Percentiles rank a stretch among this genome's conserved stretches.
These are phyloP conservation scores for Helicolenus hilgendorfi DNA, from an alignment of 2,797 vertebrate species.

Conservation along the genomic window DNA sequence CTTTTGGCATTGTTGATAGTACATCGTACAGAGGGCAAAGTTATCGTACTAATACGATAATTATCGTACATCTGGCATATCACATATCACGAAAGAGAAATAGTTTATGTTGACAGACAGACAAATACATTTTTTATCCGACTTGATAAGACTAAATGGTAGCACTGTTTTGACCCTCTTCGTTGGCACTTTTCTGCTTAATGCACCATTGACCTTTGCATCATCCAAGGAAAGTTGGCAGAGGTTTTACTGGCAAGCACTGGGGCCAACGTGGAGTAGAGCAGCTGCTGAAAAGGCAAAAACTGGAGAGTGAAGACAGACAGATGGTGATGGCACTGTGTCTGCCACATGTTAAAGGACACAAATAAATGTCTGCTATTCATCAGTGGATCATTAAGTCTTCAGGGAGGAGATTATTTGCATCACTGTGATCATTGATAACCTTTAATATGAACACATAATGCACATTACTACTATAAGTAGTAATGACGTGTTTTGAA, in stretches of 20 bases:
- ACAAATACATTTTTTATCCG: neutral
- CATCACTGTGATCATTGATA: neutral
- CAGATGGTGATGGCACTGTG: conserved; percentile 63
- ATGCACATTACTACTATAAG: neutral
- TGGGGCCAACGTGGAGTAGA: conserved; percentile 20
- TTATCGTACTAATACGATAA: too few species aligned
- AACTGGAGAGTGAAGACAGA: conserved; percentile 49
- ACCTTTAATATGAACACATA: neutral
- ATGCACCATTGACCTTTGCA: conserved; percentile 45
- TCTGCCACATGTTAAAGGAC: conserved; percentile 44
- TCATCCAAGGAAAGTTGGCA: conserved; percentile 50
- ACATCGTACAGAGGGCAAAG: too few species aligned
- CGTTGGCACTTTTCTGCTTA: conserved; percentile 31
- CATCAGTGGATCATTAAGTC: conserved; percentile 48
- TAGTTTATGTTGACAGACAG: neutral
- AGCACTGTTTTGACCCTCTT: conserved; percentile 9
- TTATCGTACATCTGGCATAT: too few species aligned
- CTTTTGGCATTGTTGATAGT: too few species aligned
- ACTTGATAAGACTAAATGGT: neutral
- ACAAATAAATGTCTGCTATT: conserved; percentile 52
- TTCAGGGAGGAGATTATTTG: neutral
- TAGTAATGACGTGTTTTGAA: neutral
- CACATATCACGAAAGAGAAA: neutral
- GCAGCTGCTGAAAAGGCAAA: conserved; percentile 65
- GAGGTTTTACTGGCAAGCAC: conserved; percentile 33